phyloP scores from a whole-genome alignment of 1,140 invertebrate genomes.

The Zaprionus kolodkinae region DNA sequence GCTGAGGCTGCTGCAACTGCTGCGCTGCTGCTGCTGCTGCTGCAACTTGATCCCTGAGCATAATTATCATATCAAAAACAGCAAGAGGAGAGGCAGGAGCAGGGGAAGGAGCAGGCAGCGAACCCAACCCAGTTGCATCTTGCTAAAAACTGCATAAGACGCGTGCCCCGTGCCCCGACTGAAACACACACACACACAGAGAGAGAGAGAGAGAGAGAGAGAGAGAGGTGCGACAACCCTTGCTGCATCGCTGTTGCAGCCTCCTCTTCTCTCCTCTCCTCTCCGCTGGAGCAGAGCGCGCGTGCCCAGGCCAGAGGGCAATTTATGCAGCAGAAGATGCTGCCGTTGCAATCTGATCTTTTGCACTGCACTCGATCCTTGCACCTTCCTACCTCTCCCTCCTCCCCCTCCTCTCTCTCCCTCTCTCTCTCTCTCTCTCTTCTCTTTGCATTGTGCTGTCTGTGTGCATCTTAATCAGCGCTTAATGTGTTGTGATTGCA shows the following conservation, averaged over 20 bases:
- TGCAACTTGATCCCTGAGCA: constrained; percentile 52
- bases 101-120: neutral
- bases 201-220: neutral
- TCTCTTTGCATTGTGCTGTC: neutral
- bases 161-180: constrained; percentile 12
- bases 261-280: constrained; percentile 1
- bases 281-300: neutral
- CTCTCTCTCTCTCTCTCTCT: neutral
- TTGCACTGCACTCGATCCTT: constrained; percentile 4
- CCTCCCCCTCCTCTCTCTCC: neutral
- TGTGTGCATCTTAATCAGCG: constrained; percentile 65
- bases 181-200: neutral
- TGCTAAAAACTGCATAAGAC: constrained; percentile 24
- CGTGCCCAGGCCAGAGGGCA: constrained; percentile 7
- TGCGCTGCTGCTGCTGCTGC: neutral
- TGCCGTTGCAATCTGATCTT: constrained; percentile 41
- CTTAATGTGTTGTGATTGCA: constrained; percentile 74
- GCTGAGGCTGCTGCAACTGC: neutral
- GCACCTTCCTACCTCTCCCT: neutral
- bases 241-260: constrained; percentile 21
- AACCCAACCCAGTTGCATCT: constrained; percentile 3
- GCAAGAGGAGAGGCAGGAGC: constrained; percentile 17
- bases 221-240: constrained; percentile 11
- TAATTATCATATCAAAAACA: constrained; percentile 70
- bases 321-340: constrained; percentile 31